A percentile compares a stretch with the other conserved stretches of the same genome.
phyloP scores from a whole-genome alignment of 2,888 invertebrate species.

The Callosobruchus maculatus region DNA sequence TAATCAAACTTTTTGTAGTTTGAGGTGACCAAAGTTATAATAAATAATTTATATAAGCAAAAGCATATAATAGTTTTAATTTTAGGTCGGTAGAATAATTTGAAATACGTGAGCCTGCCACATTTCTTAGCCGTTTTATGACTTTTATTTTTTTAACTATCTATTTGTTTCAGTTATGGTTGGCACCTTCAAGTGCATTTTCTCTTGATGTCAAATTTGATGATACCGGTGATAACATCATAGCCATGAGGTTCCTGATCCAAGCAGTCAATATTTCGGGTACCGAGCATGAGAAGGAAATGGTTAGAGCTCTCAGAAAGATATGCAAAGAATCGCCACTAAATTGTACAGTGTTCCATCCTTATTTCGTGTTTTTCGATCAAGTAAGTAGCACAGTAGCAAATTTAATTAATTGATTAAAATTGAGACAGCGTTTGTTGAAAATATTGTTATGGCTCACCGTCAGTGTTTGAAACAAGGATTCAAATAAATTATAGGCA shows the following conservation, averaged over 20 bases:
- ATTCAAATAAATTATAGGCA: too few species aligned
- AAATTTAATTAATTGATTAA: neutral
- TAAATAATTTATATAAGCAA: too few species aligned
- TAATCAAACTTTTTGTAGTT: too few species aligned
- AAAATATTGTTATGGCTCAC: too few species aligned
- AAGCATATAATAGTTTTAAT: too few species aligned
- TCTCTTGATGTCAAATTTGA: slow-evolving; percentile 83
- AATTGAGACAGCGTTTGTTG: too few species aligned
- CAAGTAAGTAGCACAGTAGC: slow-evolving; percentile 54
- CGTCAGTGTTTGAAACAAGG: too few species aligned
- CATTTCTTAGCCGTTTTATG: neutral
- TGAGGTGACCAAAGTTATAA: too few species aligned
- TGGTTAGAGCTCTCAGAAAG: slow-evolving; percentile 76
- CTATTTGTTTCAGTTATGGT: slow-evolving; percentile 60
- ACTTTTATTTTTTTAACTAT: neutral
- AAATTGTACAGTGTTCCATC: slow-evolving; percentile 90
- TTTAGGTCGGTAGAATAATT: too few species aligned
- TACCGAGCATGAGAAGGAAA: slow-evolving; percentile 86
- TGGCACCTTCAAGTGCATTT: slow-evolving; percentile 75
- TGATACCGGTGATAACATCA: slow-evolving; percentile 64
- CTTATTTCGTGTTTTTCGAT: slow-evolving; percentile 94
- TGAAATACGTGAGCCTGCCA: too few species aligned
- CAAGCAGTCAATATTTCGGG: slow-evolving; percentile 87
- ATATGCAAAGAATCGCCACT: slow-evolving; percentile 74
- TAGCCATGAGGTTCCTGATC: slow-evolving; percentile 81